Evolutionary conservation across 2,113 vertebrate genomes (phyloP), one percentile per base, ranked within the genome.

Genomic region (Aptenodytes patagonicus): DNA sequence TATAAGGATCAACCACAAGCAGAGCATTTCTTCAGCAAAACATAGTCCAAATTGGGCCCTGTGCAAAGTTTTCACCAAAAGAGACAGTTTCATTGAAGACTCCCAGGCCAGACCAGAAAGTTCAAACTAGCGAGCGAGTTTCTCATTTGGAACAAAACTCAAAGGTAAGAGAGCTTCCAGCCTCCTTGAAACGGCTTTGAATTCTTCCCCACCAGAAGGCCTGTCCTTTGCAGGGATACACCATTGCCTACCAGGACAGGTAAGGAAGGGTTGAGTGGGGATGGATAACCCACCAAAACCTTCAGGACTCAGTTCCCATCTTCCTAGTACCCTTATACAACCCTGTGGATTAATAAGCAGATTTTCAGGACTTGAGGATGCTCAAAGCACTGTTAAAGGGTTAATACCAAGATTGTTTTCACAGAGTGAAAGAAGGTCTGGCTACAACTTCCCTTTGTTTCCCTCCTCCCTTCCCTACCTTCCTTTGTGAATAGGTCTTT

Each of bases 401-500:
- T 93, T 95, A 89, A 91, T 0, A 2, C 5, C 2, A 9, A 72
- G 80, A n/a, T 31, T 76, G 36, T 38, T 88, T 89, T 68, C 61
- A 55, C 31, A 57, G 36, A 70, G 10, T 20, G 44, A 90, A 87
- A 87, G 65, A 25, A 66, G 40, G 31, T 40, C 49, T 92, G 77
- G 36, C 57, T 87, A 69, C 57, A 82, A 42, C n/a, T 93, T 84
- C 44, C 15, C 44, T 91, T 89, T 79, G 54, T 69, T 95, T 85
- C 36, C 24, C 29, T 87, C 42, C 68, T 90, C 49, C 57, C 40
- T 83, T 93, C 54, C 32, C 69, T 54, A 87, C 91, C 75, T 96
- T 91, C 51, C 92, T 93, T 95, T 88, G 69, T 83, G 51, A 78
- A 38, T 54, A 91, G 29, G 5, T 73, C 90, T 96, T 83, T 73